Evolutionary conservation across 1,140 invertebrate genomes (phyloP).

Genomic region (Mactra quadrangularis): DNA sequence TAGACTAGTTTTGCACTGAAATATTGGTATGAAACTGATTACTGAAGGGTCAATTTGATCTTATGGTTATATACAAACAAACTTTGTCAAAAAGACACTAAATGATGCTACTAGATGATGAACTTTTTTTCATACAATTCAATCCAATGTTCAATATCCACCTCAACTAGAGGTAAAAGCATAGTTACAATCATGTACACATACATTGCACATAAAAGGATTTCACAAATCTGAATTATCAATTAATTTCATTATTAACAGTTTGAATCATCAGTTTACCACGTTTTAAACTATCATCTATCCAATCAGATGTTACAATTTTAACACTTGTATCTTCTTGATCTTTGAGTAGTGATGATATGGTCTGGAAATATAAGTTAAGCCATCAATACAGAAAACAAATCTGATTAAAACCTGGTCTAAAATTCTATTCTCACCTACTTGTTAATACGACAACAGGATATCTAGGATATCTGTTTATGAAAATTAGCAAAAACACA

Average conservation of each 20-base stretch:
- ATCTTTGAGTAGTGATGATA: conserved; percentile 50
- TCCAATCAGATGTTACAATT: conserved; percentile 65
- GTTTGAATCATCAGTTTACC: conserved; percentile 42
- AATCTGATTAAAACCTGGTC: too few species aligned
- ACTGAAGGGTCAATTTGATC: too few species aligned
- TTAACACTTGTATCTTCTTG: conserved; percentile 25
- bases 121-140: not conserved
- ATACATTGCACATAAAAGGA: not conserved
- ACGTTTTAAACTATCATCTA: conserved; percentile 66
- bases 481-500: too few species aligned
- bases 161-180: not conserved
- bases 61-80: not conserved
- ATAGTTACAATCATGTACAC: not conserved
- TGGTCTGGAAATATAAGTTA: conserved; percentile 59
- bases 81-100: not conserved
- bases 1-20: too few species aligned
- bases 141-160: not conserved
- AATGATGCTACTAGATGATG: not conserved
- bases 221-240: too few species aligned
- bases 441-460: too few species aligned
- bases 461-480: too few species aligned
- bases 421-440: too few species aligned
- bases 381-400: too few species aligned
- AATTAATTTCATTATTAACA: not conserved
- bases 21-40: too few species aligned